These are phyloP conservation scores for Gymnothorax javanicus DNA, from an alignment of 2,797 vertebrate genomes.

Conservation along the genomic window DNA sequence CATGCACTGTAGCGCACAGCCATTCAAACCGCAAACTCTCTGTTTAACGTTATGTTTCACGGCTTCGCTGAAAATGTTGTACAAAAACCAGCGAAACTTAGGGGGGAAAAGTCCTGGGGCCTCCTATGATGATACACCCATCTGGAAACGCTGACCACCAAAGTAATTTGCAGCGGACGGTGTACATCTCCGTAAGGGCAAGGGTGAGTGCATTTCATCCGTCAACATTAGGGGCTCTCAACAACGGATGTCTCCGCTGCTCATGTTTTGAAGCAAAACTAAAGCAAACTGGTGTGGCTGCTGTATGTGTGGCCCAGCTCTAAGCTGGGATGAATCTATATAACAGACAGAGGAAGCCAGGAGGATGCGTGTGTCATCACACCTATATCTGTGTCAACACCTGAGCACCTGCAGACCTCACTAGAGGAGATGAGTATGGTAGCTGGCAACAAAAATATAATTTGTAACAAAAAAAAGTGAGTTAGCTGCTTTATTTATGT, in stretches of 20 bases:
- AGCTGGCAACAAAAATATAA: neutral
- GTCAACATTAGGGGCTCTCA: neutral
- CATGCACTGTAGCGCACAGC: slow-evolving; percentile 29
- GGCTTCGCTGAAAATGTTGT: slow-evolving; percentile 33
- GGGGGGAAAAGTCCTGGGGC: neutral
- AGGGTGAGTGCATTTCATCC: neutral
- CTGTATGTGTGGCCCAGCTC: neutral
- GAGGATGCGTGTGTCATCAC: neutral
- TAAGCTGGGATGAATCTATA: neutral
- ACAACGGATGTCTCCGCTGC: neutral
- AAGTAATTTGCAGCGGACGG: neutral
- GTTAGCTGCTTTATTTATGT: neutral
- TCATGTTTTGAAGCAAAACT: neutral
- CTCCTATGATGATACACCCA: neutral
- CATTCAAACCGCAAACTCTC: slow-evolving; percentile 32
- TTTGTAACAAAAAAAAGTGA: neutral
- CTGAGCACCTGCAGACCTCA: neutral
- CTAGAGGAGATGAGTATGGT: neutral
- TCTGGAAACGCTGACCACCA: neutral
- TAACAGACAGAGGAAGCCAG: neutral
- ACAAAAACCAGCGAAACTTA: slow-evolving; percentile 23
- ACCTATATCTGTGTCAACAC: neutral
- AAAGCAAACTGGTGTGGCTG: neutral
- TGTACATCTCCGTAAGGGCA: neutral
- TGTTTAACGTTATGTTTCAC: slow-evolving; percentile 25